These are phyloP conservation scores for Neodiprion virginianus DNA, from an alignment of 1,140 invertebrate genomes.

Conservation along the genomic window DNA sequence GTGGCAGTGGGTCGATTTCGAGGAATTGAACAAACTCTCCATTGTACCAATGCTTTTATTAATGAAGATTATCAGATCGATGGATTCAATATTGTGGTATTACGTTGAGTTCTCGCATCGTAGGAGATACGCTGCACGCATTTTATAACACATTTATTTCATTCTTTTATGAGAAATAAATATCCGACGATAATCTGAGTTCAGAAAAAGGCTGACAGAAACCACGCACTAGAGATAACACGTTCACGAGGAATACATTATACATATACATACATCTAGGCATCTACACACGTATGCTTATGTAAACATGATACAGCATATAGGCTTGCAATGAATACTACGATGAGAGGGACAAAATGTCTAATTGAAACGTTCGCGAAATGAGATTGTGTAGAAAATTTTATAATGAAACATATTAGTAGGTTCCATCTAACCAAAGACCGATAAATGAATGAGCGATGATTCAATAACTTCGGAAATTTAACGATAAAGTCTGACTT, in stretches of 20 bases:
- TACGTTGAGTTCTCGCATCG: not conserved
- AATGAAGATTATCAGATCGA: too few relatives aligned
- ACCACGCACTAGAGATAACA: not conserved
- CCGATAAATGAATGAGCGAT: too few relatives aligned
- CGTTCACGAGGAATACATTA: too few relatives aligned
- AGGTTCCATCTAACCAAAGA: too few relatives aligned
- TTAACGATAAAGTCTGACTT: too few relatives aligned
- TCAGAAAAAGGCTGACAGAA: not conserved
- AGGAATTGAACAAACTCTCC: not conserved
- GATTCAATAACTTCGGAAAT: too few relatives aligned
- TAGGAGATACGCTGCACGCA: not conserved
- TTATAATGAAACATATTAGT: too few relatives aligned
- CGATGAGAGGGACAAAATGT: not conserved
- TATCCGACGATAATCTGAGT: not conserved
- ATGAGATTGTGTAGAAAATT: not conserved
- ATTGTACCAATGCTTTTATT: not conserved
- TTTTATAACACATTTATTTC: conserved; percentile 3
- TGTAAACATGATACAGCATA: not conserved
- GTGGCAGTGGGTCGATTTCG: conserved; percentile 4
- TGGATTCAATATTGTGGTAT: not conserved
- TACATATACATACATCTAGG: not conserved
- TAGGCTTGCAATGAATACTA: not conserved
- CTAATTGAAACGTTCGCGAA: not conserved
- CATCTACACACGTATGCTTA: not conserved
- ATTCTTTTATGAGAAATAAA: too few relatives aligned